Conservation (phyloP, 2,113 vertebrate species). For the Cnemophilus loriae region DNA sequence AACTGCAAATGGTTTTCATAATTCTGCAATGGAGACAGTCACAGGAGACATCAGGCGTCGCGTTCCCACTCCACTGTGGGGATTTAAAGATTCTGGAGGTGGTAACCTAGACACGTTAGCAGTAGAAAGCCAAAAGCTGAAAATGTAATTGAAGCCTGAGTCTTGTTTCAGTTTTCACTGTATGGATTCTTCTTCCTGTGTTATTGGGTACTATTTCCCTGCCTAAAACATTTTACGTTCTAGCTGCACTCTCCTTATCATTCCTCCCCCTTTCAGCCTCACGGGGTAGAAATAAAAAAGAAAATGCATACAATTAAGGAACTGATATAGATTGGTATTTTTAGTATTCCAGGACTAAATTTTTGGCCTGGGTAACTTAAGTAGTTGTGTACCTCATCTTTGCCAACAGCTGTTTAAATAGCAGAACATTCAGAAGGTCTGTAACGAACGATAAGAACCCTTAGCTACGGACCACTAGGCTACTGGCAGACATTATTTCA, state of each 20-base stretch:
- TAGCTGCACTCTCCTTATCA: rapidly evolving
- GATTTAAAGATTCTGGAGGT: neutral
- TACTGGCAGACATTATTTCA: neutral
- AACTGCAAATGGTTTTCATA: neutral
- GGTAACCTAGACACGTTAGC: neutral
- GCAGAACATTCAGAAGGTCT: neutral
- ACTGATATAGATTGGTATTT: neutral
- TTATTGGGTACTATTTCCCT: neutral
- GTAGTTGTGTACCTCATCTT: neutral
- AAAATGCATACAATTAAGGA: neutral
- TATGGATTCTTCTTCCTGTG: neutral
- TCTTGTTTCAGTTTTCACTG: neutral
- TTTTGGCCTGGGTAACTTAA: neutral
- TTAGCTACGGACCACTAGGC: neutral
- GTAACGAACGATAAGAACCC: neutral
- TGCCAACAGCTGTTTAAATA: neutral
- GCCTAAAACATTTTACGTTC: neutral
- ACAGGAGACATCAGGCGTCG: neutral
- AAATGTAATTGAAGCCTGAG: neutral
- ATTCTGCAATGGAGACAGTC: neutral
- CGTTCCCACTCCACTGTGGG: neutral
- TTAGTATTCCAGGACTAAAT: neutral
- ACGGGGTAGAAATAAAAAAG: neutral
- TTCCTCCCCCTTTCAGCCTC: neutral
- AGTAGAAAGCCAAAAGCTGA: neutral